Percentiles rank a stretch among this genome's conserved stretches.
Conservation (phyloP, 2,113 vertebrate species). For the Progne subis region DNA sequence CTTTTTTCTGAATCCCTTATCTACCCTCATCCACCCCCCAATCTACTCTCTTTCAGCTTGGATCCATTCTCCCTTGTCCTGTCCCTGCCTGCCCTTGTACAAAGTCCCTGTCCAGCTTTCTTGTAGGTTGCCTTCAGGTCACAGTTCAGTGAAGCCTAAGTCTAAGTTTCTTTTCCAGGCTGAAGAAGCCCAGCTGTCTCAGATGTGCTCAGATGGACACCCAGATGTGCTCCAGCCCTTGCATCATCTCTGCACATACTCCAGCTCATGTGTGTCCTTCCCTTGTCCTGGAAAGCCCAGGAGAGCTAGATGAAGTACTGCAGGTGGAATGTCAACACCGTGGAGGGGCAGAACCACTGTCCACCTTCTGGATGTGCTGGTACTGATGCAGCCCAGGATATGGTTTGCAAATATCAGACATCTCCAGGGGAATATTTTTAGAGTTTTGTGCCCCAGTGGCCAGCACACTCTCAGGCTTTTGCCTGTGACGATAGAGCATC, state of each 20-base stretch:
- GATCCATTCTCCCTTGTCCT: neutral
- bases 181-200: neutral
- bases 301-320: neutral
- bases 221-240: neutral
- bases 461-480: neutral
- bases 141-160: neutral
- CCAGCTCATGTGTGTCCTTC: fast-evolving
- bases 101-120: neutral
- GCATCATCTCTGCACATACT: neutral
- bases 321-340: fast-evolving
- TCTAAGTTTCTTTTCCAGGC: neutral
- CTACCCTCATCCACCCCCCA: neutral
- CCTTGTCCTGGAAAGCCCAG: neutral
- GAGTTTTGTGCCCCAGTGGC: neutral
- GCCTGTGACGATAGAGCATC: neutral
- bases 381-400: neutral
- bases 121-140: neutral
- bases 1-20: neutral
- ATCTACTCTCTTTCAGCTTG: neutral
- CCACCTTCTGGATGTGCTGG: neutral
- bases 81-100: too few relatives aligned
- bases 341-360: neutral
- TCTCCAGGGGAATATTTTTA: neutral
- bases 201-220: neutral
- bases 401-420: neutral